Evolutionary conservation across 2,797 vertebrate species (phyloP).

Genomic region (Synanceia verrucosa): DNA sequence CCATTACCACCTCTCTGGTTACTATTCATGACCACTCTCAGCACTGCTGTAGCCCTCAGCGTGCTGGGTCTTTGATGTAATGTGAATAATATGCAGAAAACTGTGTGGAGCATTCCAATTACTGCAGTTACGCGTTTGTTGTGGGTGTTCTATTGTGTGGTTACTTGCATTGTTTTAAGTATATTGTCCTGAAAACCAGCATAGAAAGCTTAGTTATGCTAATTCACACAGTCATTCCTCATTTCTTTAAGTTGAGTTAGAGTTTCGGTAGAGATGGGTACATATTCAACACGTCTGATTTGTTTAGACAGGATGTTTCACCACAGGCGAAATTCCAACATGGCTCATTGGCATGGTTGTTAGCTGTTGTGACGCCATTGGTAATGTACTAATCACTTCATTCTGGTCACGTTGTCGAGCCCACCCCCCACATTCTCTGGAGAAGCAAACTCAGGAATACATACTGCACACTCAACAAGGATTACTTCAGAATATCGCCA

Average conservation of each 20-base stretch:
- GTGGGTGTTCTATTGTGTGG: slow-evolving; percentile 74
- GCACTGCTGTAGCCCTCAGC: slow-evolving; percentile 60
- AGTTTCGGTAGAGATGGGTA: slow-evolving; percentile 37
- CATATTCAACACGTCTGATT: slow-evolving; percentile 20
- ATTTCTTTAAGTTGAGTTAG: slow-evolving; percentile 40
- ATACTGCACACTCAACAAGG: slow-evolving; percentile 74
- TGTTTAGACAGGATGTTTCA: slow-evolving; percentile 27
- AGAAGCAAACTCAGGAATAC: slow-evolving; percentile 83
- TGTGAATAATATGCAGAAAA: slow-evolving; percentile 78
- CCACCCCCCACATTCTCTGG: slow-evolving; percentile 65
- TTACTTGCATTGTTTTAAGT: slow-evolving; percentile 72
- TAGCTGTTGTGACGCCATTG: slow-evolving; percentile 61
- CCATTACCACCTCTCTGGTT: slow-evolving; percentile 63
- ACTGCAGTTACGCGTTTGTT: slow-evolving; percentile 70
- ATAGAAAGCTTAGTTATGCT: slow-evolving; percentile 72
- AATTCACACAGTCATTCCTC: slow-evolving; percentile 64
- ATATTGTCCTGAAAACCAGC: slow-evolving; percentile 72
- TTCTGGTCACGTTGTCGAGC: slow-evolving; percentile 55
- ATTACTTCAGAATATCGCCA: slow-evolving; percentile 63
- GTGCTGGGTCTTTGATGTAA: slow-evolving; percentile 71
- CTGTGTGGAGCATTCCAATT: slow-evolving; percentile 72
- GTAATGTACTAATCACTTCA: slow-evolving; percentile 52
- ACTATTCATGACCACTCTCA: slow-evolving; percentile 67
- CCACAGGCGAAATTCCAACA: slow-evolving; percentile 26
- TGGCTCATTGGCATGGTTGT: slow-evolving; percentile 65